Evolutionary conservation across 2,113 vertebrate species (phyloP), one percentile per base, ranked within the genome.

Genomic region (Copsychus sechellarum): DNA sequence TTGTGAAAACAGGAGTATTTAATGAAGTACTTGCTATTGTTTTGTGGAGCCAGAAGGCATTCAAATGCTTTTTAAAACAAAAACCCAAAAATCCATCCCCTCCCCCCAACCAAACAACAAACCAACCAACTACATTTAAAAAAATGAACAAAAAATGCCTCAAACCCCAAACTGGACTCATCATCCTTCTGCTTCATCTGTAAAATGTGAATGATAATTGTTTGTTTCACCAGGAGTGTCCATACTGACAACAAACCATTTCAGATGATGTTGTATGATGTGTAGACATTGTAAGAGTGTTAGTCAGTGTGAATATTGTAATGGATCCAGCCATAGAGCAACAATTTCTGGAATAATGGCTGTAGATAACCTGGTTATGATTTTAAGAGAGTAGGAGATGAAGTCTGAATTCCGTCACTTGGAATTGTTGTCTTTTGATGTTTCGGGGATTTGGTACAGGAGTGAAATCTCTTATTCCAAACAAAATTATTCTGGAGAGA

Each of bases 281-380:
- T 43, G 17, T 24, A 64, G 71, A 19, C 13, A 8, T 11, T 15
- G 4, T 12, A 84, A 34, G 54, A 62, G 14, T 6, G 1, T 72
- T 65, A 80, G 34, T 74, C n/a, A 24, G 29, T 34, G 51, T 54
- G 16, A 33, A 8, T 31, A 28, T n/a, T 85, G 34, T 21, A 48
- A 0, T 60, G 36, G 18, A 40, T 76, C 31, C 6, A 13, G 16
- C n/a, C 14, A 11, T 0, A 40, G 22, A 42, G 14, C 23, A 61
- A 19, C 22, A 22, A 3, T 74, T 67, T 76, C n/a, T 71, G 54
- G 20, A 64, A 26, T 29, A 22, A 79, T 60, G 57, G 29, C 16
- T 0, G 0, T 3, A 26, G 45, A 17, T 76, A 64, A 64, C 6
- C 10, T 56, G 22, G 9, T 69, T 36, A 25, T 36, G 57, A 33